Evolutionary conservation across 92 coral and sea anemone genomes (phyloP).

Genomic region (Parazoanthus darwini): DNA sequence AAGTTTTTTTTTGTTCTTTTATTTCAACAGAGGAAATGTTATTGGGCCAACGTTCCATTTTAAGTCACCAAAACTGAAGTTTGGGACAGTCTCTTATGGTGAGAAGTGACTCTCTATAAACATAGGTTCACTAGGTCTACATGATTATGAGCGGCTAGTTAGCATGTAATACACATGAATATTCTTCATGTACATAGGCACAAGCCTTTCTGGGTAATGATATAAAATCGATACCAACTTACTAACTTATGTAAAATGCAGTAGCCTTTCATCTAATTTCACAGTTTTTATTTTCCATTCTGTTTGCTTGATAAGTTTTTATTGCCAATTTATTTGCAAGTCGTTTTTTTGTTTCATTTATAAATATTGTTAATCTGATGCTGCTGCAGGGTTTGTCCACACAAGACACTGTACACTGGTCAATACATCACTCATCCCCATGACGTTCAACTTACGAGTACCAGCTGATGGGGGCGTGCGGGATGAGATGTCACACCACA

Average conservation of each 20-base stretch:
- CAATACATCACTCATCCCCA: conserved; percentile 95
- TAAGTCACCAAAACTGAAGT: conserved; percentile 84
- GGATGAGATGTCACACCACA: conserved; percentile 50
- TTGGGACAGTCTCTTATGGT: conserved; percentile 99
- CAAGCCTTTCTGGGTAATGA: too few species aligned
- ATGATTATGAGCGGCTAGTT: background rate
- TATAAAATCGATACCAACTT: too few species aligned
- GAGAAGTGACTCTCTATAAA: background rate
- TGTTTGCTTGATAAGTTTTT: background rate
- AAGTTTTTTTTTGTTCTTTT: background rate
- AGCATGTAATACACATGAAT: too few species aligned
- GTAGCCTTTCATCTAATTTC: too few species aligned
- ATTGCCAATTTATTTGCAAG: background rate
- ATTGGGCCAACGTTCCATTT: conserved; percentile 99
- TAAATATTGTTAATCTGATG: background rate
- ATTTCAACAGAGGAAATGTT: conserved; percentile 82
- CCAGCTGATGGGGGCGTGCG: conserved; percentile 83
- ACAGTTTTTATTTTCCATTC: too few species aligned
- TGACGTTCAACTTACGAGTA: conserved; percentile 89
- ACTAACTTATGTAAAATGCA: too few species aligned
- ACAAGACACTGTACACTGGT: conserved; percentile 78
- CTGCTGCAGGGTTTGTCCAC: conserved; percentile 86
- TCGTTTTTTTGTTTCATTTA: background rate
- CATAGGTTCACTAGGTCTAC: background rate
- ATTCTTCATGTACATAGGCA: too few species aligned